Percentiles rank a stretch among this genome's conserved stretches.
Conservation (phyloP, 2,113 vertebrate species). For the Acanthisitta chloris region DNA sequence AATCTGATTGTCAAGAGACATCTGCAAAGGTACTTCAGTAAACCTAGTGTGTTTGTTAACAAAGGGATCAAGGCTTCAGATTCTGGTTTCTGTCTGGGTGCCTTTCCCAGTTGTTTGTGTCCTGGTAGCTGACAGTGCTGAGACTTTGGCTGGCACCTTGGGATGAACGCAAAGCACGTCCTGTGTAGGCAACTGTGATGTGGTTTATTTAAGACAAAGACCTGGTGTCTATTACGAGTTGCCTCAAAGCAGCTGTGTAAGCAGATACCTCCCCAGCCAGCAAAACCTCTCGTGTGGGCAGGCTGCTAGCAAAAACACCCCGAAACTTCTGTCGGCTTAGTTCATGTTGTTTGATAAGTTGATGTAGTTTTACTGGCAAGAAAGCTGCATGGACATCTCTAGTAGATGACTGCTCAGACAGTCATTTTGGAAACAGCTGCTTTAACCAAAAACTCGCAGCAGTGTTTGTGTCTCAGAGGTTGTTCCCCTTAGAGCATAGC, state of each 20-base stretch:
- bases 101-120: neutral
- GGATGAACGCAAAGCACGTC: neutral
- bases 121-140: neutral
- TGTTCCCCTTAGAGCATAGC: neutral
- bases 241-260: neutral
- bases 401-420: neutral
- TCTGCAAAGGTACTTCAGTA: neutral
- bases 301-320: neutral
- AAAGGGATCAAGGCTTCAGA: neutral
- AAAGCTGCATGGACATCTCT: neutral
- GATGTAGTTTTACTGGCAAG: neutral
- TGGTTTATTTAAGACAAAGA: neutral
- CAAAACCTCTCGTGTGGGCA: neutral
- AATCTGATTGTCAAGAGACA: neutral
- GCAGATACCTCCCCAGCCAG: neutral
- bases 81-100: neutral
- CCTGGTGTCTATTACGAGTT: neutral
- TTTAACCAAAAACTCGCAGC: neutral
- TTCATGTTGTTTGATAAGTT: neutral
- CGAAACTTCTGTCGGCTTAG: neutral
- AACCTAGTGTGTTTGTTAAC: neutral
- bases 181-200: neutral
- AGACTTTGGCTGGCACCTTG: neutral
- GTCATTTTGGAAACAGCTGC: neutral
- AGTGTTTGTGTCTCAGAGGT: neutral